Evolutionary conservation across 37 sponge, comb jelly and placozoan species (phyloP).

Genomic region (Beroe forskalii): DNA sequence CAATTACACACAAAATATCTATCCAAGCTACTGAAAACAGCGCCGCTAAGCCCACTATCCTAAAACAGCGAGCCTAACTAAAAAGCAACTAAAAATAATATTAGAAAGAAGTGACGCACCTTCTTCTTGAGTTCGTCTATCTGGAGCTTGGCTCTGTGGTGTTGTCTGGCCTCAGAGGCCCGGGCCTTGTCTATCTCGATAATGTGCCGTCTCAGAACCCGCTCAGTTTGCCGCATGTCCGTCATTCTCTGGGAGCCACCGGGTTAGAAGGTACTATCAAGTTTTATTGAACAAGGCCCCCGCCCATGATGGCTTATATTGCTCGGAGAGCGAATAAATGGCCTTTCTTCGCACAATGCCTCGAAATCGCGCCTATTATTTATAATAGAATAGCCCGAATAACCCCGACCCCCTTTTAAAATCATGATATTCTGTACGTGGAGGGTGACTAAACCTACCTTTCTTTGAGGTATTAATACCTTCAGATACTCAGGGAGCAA

Average conservation of each 20-base stretch:
- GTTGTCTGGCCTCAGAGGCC: constrained; percentile 53
- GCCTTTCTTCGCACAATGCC: no score
- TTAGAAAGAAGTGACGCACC: background rate
- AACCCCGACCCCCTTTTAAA: no score
- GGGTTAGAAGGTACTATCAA: no score
- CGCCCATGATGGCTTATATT: background rate
- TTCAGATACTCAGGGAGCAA: no score
- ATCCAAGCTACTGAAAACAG: background rate
- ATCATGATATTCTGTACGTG: no score
- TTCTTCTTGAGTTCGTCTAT: constrained; percentile 55
- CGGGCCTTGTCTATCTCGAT: constrained; percentile 62
- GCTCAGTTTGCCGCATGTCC: constrained; percentile 60
- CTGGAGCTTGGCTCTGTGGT: constrained; percentile 49
- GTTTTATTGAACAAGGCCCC: background rate
- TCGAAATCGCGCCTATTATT: no score
- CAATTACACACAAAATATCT: background rate
- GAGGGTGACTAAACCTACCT: no score
- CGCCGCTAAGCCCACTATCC: no score
- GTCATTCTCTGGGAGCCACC: constrained; percentile 42
- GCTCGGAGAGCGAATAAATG: no score
- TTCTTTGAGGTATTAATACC: no score
- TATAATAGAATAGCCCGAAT: no score
- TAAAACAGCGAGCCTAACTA: no score
- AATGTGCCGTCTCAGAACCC: constrained; percentile 43
- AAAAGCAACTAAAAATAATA: background rate